Percentiles rank a stretch among this genome's conserved stretches.
phyloP scores from a whole-genome alignment of 2,888 invertebrate species.

The Drosophila mercatorum region DNA sequence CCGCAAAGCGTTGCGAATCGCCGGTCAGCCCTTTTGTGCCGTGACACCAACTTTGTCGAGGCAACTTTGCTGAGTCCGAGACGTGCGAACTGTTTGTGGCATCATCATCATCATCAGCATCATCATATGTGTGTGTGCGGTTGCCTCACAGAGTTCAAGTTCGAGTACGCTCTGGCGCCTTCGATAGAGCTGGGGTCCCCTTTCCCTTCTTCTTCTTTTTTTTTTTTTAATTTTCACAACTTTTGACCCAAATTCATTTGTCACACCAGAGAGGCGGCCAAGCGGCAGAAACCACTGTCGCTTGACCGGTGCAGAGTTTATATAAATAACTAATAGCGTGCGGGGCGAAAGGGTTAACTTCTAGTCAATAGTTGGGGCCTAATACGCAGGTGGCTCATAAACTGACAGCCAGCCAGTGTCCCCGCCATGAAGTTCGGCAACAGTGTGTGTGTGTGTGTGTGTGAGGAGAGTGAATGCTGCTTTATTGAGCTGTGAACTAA shows the following conservation, averaged over 20 bases:
- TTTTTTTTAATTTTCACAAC: conserved; percentile 74
- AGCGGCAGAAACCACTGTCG: conserved; percentile 56
- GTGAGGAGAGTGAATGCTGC: too few relatives aligned
- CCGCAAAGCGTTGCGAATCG: conserved; percentile 64
- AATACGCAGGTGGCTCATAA: conserved; percentile 49
- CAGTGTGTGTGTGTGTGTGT: background rate
- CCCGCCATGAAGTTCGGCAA: conserved; percentile 26
- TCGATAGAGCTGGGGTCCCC: conserved; percentile 18
- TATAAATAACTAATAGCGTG: conserved; percentile 72
- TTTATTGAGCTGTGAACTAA: background rate
- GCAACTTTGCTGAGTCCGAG: conserved; percentile 13
- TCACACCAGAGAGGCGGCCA: conserved; percentile 58
- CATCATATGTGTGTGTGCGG: background rate
- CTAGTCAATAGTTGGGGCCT: conserved; percentile 4
- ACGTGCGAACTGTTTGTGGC: conserved; percentile 57
- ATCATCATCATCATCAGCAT: conserved; percentile 38
- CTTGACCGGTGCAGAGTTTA: conserved; percentile 42
- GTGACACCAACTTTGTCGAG: conserved; percentile 23
- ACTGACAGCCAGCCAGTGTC: conserved; percentile 29
- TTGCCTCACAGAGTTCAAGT: conserved; percentile 6
- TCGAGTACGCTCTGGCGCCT: conserved; percentile 23
- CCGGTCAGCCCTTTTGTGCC: conserved; percentile 41
- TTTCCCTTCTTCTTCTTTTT: conserved; percentile 65
- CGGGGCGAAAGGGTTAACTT: conserved; percentile 23
- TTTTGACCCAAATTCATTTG: conserved; percentile 78